These are phyloP conservation scores for Epinephelus fuscoguttatus DNA, from an alignment of 2,113 vertebrate genomes.

Conservation along the genomic window DNA sequence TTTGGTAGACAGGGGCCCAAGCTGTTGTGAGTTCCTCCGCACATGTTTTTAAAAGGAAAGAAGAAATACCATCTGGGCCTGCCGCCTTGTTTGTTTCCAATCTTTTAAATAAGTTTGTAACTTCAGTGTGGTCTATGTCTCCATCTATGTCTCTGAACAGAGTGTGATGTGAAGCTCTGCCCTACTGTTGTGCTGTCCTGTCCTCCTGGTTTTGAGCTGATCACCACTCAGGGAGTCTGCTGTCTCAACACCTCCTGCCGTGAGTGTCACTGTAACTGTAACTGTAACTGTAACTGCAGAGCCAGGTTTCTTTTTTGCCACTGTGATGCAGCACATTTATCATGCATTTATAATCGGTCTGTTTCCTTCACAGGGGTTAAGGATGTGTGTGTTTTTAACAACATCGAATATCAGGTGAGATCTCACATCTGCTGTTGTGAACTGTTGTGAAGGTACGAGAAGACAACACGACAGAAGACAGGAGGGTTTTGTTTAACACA, in stretches of 20 bases:
- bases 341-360: not conserved
- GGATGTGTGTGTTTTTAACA: conserved; percentile 75
- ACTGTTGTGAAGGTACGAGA: not conserved
- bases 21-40: no score
- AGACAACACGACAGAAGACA: not conserved
- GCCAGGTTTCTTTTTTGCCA: not conserved
- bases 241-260: conserved; percentile 58
- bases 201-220: conserved; percentile 33
- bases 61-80: no score
- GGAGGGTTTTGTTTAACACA: not conserved
- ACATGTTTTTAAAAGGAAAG: no score
- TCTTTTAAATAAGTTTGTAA: no score
- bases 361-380: conserved; percentile 68
- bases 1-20: no score
- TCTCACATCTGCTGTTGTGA: not conserved
- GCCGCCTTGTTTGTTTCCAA: no score
- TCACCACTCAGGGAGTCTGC: conserved; percentile 49
- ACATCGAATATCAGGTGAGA: conserved; percentile 78
- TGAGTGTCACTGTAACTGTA: conserved; percentile 50
- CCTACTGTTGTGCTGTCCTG: conserved; percentile 12
- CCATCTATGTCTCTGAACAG: conserved; percentile 27
- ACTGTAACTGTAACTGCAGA: not conserved
- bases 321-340: not conserved
- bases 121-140: no score
- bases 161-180: conserved; percentile 51